Base-by-base conservation (phyloP, 2,797 vertebrate species). In the Malurus leucopterus region DNA sequence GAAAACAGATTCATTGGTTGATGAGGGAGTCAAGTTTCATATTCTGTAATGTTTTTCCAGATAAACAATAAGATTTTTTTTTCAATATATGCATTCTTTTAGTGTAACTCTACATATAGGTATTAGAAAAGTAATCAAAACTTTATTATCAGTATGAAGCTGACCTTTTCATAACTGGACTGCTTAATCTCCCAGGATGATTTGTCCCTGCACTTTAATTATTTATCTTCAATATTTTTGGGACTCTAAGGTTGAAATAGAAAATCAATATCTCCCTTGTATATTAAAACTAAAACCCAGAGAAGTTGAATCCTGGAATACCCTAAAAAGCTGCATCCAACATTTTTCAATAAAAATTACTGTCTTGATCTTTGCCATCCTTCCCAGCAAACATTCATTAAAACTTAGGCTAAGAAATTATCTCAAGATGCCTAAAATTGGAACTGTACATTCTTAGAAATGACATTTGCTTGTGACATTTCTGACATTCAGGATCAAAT, bases 91-190 rank as follows among this genome's bases (percentile, higher is more conserved):
- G 26, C 0, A 38, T 83, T 58, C 27, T 69, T 63, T 58, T 43
- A 63, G 13, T 68, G 32, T 51, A 84, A 76, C 15, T 62, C 18
- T 71, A 77, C 30, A 32, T 36, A 32, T 3, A 51, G 29, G 11
- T 51, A 84, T 88, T 65, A 84, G 59, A 78, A 89, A 91, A 90
- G 40, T 49, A 89, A 86, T 89, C 63, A 78, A 57, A 86, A 69
- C 27, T 86, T 68, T 81, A 69, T 84, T 86, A 61, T 43, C 15
- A 58, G 6, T 72, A 65, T 2, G 10, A 77, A 88, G 16, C 15
- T 86, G 84, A 91, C 47, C 36, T 88, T 92, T 91, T 84, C 16
- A 7, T 62, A 81, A 86, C 49, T 75, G 30, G 86, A 49, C 14
- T 67, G 12, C 40, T 70, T 84, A 76, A 89, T 78, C 46, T 90